Evolutionary conservation across 1,140 invertebrate species (phyloP).

Genomic region (Pachypsylla venusta): DNA sequence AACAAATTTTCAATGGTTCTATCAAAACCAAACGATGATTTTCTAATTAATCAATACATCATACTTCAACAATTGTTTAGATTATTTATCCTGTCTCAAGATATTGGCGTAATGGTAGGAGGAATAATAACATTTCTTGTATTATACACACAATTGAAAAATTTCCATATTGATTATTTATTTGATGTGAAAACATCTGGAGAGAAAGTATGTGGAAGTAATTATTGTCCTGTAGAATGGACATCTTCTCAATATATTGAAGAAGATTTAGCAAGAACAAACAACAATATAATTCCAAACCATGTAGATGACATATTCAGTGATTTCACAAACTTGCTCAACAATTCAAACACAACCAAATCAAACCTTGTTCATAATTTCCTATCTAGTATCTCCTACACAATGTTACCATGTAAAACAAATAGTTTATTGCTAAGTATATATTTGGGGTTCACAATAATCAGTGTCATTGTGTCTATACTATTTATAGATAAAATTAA

Average conservation of each 20-base stretch:
- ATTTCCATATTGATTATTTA: neutral
- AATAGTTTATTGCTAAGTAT: constrained; percentile 34
- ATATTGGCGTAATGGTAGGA: constrained; percentile 7
- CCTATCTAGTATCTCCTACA: neutral
- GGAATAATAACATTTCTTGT: constrained; percentile 1
- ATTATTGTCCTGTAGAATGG: constrained; percentile 28
- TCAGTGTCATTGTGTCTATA: constrained; percentile 37
- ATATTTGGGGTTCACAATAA: constrained; percentile 38
- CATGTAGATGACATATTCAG: constrained; percentile 17
- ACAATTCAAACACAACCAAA: neutral
- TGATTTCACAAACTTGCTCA: neutral
- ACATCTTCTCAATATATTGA: constrained; percentile 17
- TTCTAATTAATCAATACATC: constrained; percentile 15
- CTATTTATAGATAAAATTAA: constrained; percentile 35
- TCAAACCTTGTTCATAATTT: constrained; percentile 8
- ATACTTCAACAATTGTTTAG: constrained; percentile 14
- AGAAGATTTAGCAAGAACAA: constrained; percentile 31
- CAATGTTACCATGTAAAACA: constrained; percentile 24
- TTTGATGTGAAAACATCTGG: constrained; percentile 18
- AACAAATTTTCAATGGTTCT: constrained; percentile 40
- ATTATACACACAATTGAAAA: constrained; percentile 1
- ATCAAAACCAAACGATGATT: constrained; percentile 35
- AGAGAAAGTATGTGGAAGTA: constrained; percentile 28
- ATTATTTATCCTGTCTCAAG: neutral
- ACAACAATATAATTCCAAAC: too few species aligned